Conservation (phyloP, 2,113 vertebrate species). For the Romanogobio albipinnatus region DNA sequence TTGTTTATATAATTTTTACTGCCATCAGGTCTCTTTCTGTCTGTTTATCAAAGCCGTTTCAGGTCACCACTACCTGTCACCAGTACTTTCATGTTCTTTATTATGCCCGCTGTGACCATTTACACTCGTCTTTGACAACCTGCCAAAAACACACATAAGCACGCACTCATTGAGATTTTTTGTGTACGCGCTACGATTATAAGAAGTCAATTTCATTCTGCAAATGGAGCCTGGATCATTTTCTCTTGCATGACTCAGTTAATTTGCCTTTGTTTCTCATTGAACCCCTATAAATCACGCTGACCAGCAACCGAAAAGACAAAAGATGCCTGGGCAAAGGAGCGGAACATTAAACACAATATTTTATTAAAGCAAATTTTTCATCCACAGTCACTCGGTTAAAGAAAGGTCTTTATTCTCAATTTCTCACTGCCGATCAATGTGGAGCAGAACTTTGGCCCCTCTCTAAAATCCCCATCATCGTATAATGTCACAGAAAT, state of each 20-base stretch:
- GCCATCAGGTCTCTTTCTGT: conserved; percentile 31
- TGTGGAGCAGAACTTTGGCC: conserved; percentile 44
- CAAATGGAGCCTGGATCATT: conserved; percentile 7
- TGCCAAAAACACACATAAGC: background rate
- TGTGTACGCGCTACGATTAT: background rate
- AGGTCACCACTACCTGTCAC: conserved; percentile 45
- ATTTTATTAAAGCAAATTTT: conserved; percentile 22
- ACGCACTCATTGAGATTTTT: background rate
- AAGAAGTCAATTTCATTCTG: conserved; percentile 1
- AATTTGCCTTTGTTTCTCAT: conserved; percentile 8
- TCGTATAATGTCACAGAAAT: conserved; percentile 51
- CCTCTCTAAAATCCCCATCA: conserved; percentile 48
- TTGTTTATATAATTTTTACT: conserved; percentile 66
- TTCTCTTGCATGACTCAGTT: conserved; percentile 17
- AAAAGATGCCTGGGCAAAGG: conserved; percentile 30
- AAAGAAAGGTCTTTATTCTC: conserved; percentile 44
- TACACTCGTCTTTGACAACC: background rate
- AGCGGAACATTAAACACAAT: conserved; percentile 37
- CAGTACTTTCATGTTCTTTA: background rate
- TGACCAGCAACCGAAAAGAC: conserved; percentile 23
- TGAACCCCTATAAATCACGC: conserved; percentile 20
- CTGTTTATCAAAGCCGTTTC: conserved; percentile 52
- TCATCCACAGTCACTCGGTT: conserved; percentile 29
- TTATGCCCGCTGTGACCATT: conserved; percentile 7
- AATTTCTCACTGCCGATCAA: conserved; percentile 47